These are phyloP conservation scores for Sebastes melanostomus DNA, from an alignment of 2,797 vertebrate species.

Conservation along the genomic window DNA sequence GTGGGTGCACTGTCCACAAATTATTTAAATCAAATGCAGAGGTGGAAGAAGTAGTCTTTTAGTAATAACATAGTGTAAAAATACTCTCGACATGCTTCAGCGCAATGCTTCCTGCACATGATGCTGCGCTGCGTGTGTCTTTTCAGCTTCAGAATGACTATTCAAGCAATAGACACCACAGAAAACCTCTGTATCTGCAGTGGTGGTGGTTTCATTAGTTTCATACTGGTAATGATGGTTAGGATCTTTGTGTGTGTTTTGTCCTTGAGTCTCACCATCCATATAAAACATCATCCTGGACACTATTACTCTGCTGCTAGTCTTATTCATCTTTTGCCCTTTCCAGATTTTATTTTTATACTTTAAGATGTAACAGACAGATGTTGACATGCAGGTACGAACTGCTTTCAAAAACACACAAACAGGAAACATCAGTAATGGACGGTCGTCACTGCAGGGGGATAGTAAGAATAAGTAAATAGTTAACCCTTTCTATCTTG, in stretches of 20 bases:
- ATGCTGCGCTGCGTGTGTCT: no score
- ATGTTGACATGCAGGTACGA: background rate
- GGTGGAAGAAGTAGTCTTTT: no score
- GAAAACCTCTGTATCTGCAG: background rate
- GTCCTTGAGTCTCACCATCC: background rate
- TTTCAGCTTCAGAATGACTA: no score
- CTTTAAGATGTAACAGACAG: background rate
- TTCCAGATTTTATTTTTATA: background rate
- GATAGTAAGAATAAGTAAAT: constrained; percentile 42
- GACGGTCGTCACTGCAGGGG: constrained; percentile 47
- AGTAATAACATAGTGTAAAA: no score
- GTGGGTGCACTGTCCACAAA: no score
- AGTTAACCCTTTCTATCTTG: constrained; percentile 47
- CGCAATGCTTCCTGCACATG: no score
- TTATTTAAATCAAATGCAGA: no score
- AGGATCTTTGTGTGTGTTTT: background rate
- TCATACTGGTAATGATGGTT: background rate
- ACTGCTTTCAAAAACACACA: background rate
- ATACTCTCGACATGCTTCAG: no score
- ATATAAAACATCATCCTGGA: background rate
- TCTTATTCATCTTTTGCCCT: background rate
- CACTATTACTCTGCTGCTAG: background rate
- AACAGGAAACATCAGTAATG: constrained; percentile 24
- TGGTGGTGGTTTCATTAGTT: background rate
- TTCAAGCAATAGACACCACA: background rate